Base-by-base conservation (phyloP, 2,888 invertebrate species). In the Thelaira solivaga region DNA sequence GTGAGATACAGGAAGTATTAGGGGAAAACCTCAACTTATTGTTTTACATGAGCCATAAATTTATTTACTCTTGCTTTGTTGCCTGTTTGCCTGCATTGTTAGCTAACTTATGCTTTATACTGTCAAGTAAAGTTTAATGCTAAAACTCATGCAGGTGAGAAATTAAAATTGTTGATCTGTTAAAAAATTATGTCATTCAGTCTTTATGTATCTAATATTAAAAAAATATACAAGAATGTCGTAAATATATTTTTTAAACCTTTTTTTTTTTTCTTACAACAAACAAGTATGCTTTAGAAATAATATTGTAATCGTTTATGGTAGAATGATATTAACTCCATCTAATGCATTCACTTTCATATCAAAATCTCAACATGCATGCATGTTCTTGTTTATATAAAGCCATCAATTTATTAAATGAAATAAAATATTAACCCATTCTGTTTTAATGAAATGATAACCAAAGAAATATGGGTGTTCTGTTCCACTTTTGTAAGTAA, bases 161-260 rank as follows among this genome's bases (percentile, higher is more conserved):
- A 61, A 72, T 77, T 72, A 57, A 49, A 68, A 62, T 39, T 41
- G 53, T 11, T 69, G 75, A 57, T 57, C 57, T 64, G 62, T 71
- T 61, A 36, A 72, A 61, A n/a, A 72, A 20, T 31, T 57, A 34
- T 59, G 51, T 49, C 57, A 59, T 45, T 24, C 20, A 18, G 51
- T 24, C 10, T 22, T 22, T n/a, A n/a, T n/a, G 10, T 6, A 31
- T 36, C 4, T 4, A 18, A 31, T 8, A 39, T 5, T 2, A 5
- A 18, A 22, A 13, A 6, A 20, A 20, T n/a, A 11, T 10, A 51
- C 8, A 31, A 51, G 16, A 22, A 26, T 20, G 10, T 24, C 8
- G 34, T 62, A 43, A 22, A 43, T 31, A 34, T 55, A 20, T 6
- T 55, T 43, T 57, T 29, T 41, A 26, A n/a, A n/a, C n/a, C n/a